phyloP scores from a whole-genome alignment of 1,140 invertebrate genomes.

The Philotrypesis tridentata region DNA sequence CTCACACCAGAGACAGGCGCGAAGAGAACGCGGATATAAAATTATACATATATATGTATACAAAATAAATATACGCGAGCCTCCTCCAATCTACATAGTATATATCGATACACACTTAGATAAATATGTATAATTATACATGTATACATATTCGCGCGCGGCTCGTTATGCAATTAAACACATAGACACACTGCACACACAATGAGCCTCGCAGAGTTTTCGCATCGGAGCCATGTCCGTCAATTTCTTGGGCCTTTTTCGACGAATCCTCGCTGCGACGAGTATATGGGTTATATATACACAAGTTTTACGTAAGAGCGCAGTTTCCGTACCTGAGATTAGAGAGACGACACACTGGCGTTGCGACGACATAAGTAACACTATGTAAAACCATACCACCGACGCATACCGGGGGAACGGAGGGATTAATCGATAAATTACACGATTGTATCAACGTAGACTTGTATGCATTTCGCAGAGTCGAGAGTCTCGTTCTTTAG shows the following conservation, averaged over 20 bases:
- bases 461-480: no score
- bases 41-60: no score
- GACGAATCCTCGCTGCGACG: neutral
- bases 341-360: neutral
- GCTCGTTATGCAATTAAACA: neutral
- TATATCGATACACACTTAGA: neutral
- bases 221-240: neutral
- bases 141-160: neutral
- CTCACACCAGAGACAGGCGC: no score
- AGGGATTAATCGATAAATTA: neutral
- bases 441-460: neutral
- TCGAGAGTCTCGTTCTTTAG: slow-evolving; percentile 7
- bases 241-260: slow-evolving; percentile 31
- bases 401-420: neutral
- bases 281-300: slow-evolving; percentile 1
- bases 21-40: no score
- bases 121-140: neutral
- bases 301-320: neutral
- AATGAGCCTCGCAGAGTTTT: neutral
- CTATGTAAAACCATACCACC: neutral
- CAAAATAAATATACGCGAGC: neutral
- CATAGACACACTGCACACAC: no score
- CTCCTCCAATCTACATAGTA: neutral
- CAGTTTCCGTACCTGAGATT: slow-evolving; percentile 47
- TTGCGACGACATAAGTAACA: neutral